phyloP scores from a whole-genome alignment of 2,888 invertebrate species.

The Thalpophila matura region DNA sequence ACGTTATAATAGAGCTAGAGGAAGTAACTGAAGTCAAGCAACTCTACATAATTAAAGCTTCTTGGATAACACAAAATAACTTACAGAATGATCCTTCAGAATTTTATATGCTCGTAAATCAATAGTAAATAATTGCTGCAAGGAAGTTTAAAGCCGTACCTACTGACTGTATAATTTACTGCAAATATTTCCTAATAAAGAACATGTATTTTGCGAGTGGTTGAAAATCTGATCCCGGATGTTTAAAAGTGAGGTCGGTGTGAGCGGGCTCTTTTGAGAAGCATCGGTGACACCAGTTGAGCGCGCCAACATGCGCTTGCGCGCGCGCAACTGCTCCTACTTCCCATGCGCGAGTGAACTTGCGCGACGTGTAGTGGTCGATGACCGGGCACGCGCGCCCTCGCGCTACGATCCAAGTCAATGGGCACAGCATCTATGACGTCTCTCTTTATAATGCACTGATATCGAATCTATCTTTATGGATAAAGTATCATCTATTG shows the following conservation, averaged over 20 bases:
- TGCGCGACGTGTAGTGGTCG: constrained; percentile 76
- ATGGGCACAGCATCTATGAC: constrained; percentile 66
- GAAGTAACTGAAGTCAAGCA: constrained; percentile 1
- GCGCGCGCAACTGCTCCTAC: constrained; percentile 58
- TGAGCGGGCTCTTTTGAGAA: constrained; percentile 35
- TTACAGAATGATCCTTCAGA: constrained; percentile 18
- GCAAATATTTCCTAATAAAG: constrained; percentile 25
- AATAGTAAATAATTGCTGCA: constrained; percentile 24
- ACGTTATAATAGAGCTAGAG: constrained; percentile 9
- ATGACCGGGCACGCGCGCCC: constrained; percentile 84
- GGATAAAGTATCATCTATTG: constrained; percentile 37
- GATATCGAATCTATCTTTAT: constrained; percentile 37
- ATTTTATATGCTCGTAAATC: constrained; percentile 39
- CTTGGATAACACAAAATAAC: constrained; percentile 7
- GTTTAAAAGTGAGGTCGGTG: constrained; percentile 18
- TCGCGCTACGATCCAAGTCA: constrained; percentile 60
- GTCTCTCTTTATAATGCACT: constrained; percentile 55
- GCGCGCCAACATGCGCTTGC: constrained; percentile 57
- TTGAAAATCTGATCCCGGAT: constrained; percentile 38
- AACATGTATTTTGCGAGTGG: not conserved
- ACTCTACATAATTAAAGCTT: constrained; percentile 9
- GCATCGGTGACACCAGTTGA: constrained; percentile 46
- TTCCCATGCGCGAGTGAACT: constrained; percentile 77
- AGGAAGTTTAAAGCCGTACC: constrained; percentile 3
- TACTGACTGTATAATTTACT: constrained; percentile 21